phyloP scores from a whole-genome alignment of 2,113 vertebrate genomes.

The Benitochromis conjunctus region DNA sequence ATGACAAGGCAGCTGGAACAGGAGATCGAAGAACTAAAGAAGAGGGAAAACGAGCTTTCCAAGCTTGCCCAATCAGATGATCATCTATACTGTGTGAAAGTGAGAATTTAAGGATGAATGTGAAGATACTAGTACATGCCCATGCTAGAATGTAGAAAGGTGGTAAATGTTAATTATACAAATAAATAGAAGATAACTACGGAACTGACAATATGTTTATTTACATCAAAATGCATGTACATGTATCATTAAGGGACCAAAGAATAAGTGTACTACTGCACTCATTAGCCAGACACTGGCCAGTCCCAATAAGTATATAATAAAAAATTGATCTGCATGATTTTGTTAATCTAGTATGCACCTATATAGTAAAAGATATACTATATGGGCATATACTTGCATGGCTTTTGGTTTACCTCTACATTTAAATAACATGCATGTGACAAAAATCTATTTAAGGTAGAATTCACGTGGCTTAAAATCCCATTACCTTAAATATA shows the following conservation, averaged over 20 bases:
- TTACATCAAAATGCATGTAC: neutral
- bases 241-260: neutral
- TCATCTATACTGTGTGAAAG: conserved; percentile 51
- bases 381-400: neutral
- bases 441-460: neutral
- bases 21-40: conserved; percentile 59
- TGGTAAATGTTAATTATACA: neutral
- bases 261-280: neutral
- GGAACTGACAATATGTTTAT: neutral
- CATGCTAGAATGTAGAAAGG: neutral
- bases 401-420: neutral
- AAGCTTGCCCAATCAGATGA: conserved; percentile 54
- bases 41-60: conserved; percentile 27
- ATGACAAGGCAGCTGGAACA: conserved; percentile 62
- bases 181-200: neutral
- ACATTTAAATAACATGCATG: neutral
- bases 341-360: too few species aligned
- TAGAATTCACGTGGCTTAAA: neutral
- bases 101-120: neutral
- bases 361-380: neutral
- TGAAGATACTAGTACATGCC: neutral
- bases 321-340: neutral
- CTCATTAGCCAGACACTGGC: neutral
- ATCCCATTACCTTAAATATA: neutral
- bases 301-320: neutral